These are phyloP conservation scores for Callopanchax toddi DNA, from an alignment of 2,113 vertebrate species.

Conservation along the genomic window DNA sequence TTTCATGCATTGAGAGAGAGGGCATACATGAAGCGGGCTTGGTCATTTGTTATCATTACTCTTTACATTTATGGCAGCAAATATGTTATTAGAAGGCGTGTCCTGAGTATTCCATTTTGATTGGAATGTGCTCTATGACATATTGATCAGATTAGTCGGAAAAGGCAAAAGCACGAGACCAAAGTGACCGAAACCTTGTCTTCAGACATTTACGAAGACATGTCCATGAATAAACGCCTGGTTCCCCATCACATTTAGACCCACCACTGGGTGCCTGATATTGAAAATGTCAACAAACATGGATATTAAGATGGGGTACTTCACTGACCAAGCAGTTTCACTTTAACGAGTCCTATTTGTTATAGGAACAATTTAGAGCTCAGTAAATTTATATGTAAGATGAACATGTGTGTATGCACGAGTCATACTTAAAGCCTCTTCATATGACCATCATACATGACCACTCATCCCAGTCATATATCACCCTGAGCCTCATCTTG, in stretches of 20 bases:
- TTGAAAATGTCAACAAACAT: conserved; percentile 62
- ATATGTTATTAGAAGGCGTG: conserved; percentile 79
- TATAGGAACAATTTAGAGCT: conserved; percentile 66
- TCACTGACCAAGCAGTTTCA: conserved; percentile 66
- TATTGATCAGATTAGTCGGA: conserved; percentile 73
- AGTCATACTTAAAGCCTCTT: conserved; percentile 20
- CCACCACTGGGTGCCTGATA: conserved; percentile 37
- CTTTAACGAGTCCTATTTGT: conserved; percentile 71
- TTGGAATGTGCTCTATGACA: conserved; percentile 67
- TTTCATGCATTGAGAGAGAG: conserved; percentile 78
- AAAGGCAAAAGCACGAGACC: conserved; percentile 36
- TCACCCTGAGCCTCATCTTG: no score
- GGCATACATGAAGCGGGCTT: conserved; percentile 64
- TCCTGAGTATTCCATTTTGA: conserved; percentile 72
- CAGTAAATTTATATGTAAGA: conserved; percentile 58
- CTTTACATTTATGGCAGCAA: conserved; percentile 80
- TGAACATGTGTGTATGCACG: conserved; percentile 39
- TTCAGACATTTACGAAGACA: conserved; percentile 69
- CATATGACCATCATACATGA: no score
- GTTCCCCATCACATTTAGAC: conserved; percentile 63
- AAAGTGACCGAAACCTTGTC: conserved; percentile 74
- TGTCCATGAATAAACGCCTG: conserved; percentile 62
- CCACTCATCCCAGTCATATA: no score
- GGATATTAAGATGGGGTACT: conserved; percentile 63
- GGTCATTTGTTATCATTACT: conserved; percentile 83